Percentiles rank a stretch among this genome's conserved stretches.
These are phyloP conservation scores for Hypothenemus hampei DNA, from an alignment of 1,140 invertebrate species.

Conservation along the genomic window DNA sequence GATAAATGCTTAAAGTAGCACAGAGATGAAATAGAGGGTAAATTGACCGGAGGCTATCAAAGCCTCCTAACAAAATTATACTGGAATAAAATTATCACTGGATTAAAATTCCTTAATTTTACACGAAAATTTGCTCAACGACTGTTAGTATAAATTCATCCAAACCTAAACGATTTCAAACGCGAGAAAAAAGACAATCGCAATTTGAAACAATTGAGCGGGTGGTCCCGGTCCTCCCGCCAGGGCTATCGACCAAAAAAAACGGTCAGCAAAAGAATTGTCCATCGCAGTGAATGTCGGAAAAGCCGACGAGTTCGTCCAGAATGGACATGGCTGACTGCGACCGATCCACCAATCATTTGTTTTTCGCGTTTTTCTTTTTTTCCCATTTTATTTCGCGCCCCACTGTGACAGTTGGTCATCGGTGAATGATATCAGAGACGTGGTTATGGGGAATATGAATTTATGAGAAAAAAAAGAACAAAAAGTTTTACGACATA, in stretches of 20 bases:
- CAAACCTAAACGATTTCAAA: too few relatives aligned
- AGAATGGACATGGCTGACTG: conserved; percentile 41
- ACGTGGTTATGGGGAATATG: neutral
- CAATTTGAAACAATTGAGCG: conserved; percentile 17
- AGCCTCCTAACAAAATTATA: too few relatives aligned
- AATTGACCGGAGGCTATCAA: conserved; percentile 16
- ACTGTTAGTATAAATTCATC: too few relatives aligned
- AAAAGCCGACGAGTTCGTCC: conserved; percentile 20
- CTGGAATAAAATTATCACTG: too few relatives aligned
- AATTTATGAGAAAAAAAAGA: neutral
- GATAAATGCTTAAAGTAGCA: conserved; percentile 14
- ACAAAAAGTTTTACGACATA: too few relatives aligned
- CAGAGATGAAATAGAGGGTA: conserved; percentile 19
- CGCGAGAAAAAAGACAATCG: conserved; percentile 1
- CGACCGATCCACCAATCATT: conserved; percentile 45
- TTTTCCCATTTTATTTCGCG: conserved; percentile 38
- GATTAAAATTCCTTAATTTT: too few relatives aligned
- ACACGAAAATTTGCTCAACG: too few relatives aligned
- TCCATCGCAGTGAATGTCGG: conserved; percentile 17
- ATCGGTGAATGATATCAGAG: conserved; percentile 16
- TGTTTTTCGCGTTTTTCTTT: conserved; percentile 38
- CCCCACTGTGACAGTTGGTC: conserved; percentile 40
- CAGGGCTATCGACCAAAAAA: conserved; percentile 7
- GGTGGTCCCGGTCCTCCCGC: conserved; percentile 5
- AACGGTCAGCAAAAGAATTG: conserved; percentile 16